Conservation (phyloP, 2,113 vertebrate species). For the Naja naja region DNA sequence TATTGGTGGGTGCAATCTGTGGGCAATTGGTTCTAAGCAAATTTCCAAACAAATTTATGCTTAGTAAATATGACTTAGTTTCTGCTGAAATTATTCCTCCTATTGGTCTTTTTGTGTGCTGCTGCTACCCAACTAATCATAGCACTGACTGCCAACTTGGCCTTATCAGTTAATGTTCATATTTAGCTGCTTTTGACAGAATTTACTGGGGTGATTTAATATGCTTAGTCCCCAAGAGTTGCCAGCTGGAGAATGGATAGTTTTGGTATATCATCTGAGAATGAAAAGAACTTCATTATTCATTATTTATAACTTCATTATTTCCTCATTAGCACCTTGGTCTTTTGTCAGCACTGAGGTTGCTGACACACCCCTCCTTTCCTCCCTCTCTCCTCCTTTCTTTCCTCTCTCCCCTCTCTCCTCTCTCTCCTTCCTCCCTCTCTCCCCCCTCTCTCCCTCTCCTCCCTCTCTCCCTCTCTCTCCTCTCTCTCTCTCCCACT, state of each 20-base stretch:
- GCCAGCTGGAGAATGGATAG: slow-evolving; percentile 18
- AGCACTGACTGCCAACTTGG: slow-evolving; percentile 20
- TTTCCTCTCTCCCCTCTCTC: too few relatives aligned
- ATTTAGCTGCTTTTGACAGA: slow-evolving; percentile 27
- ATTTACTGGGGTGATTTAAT: slow-evolving; percentile 15
- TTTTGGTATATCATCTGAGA: slow-evolving; percentile 17
- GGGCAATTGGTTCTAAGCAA: not conserved
- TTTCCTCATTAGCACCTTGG: slow-evolving; percentile 25
- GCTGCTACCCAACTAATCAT: slow-evolving; percentile 1
- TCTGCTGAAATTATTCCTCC: slow-evolving; percentile 20
- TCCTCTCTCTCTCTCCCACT: too few relatives aligned
- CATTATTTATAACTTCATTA: slow-evolving; percentile 29
- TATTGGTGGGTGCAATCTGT: not conserved
- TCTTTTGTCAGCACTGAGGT: slow-evolving; percentile 26
- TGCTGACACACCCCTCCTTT: too few relatives aligned
- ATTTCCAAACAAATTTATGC: not conserved
- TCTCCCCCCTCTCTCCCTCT: too few relatives aligned
- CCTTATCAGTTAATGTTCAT: slow-evolving; percentile 21
- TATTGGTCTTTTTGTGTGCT: not conserved
- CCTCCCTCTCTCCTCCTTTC: too few relatives aligned
- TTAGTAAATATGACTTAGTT: slow-evolving; percentile 31
- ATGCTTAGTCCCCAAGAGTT: slow-evolving; percentile 9
- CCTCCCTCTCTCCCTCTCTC: too few relatives aligned
- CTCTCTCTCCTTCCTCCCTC: too few relatives aligned
- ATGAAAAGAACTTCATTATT: slow-evolving; percentile 29